Base-by-base conservation (phyloP, 92 coral and sea anemone genomes). In the Metridium senile region DNA sequence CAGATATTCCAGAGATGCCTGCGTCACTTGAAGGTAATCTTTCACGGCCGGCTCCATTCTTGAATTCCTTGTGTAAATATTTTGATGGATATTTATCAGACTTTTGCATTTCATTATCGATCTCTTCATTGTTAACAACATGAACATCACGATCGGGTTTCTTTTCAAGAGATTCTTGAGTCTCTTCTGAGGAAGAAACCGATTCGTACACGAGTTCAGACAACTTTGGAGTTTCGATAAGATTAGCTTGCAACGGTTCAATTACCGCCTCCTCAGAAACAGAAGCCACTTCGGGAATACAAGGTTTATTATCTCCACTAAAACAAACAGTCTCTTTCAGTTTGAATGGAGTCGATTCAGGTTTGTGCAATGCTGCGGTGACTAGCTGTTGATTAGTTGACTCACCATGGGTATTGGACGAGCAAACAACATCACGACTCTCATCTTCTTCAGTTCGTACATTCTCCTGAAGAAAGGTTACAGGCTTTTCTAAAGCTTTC, bases 31-130 rank as follows among this genome's bases (percentile, higher is more conserved):
- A 1, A 11, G 65, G 49, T 71, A 71, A 71, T 71, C 58, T 58
- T 56, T 70, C 45, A 11, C 11, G n/a, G 25, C 17, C 52, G 1
- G 52, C 18, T 29, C 20, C 26, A 71, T 51, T 71, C 27, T 71
- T 71, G 64, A 47, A 71, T 71, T 71, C 76, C 65, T 49, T 29
- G 76, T 51, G 54, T 47, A 46, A 71, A 28, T 71, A 59, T 59
- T 20, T 53, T 33, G 76, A 71, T 71, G 65, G 43, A 52, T 49
- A 17, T 53, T 59, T 59, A 19, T 71, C 76, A 33, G 28, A 39
- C 31, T 70, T 70, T 29, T 58, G 26, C 64, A 31, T 45, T 25
- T 51, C 76, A 27, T 71, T 52, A 33, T 71, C 28, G 39, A 7
- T 22, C 28, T 7, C 32, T 59, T 71, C 76, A 31, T 23, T 43